A percentile compares a stretch with the other conserved stretches of the same genome.
These are phyloP conservation scores for Tuberolachnus salignus DNA, from an alignment of 2,888 invertebrate genomes.

Conservation along the genomic window DNA sequence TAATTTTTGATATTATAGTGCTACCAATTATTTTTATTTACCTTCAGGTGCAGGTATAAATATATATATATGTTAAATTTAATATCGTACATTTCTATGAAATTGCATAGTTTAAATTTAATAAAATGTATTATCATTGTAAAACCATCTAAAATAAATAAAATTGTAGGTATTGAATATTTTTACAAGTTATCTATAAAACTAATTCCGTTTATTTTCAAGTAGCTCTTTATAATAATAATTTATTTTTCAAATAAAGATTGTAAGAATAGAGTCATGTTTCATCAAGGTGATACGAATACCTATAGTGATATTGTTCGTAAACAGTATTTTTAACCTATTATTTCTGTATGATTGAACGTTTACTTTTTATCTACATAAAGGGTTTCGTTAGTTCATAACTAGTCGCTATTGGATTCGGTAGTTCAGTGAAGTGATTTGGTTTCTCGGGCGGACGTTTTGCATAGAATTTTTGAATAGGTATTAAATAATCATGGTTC, in stretches of 20 bases:
- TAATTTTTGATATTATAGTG: too few relatives aligned
- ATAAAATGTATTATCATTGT: background rate
- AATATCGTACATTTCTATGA: background rate
- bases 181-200: slow-evolving; percentile 19
- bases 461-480: background rate
- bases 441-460: slow-evolving; percentile 6
- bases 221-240: slow-evolving; percentile 27
- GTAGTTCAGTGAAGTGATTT: slow-evolving; percentile 50
- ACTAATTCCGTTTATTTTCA: background rate
- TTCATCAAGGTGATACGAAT: slow-evolving; percentile 41
- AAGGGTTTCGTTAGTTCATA: slow-evolving; percentile 48
- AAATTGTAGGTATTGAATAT: too few relatives aligned
- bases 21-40: too few relatives aligned
- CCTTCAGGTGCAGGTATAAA: too few relatives aligned
- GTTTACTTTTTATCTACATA: slow-evolving; percentile 35
- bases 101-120: background rate
- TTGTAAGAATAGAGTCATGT: slow-evolving; percentile 28
- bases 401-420: slow-evolving; percentile 41
- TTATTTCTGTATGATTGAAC: slow-evolving; percentile 26
- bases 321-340: slow-evolving; percentile 36
- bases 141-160: too few relatives aligned
- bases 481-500: slow-evolving; percentile 21
- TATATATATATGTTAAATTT: too few relatives aligned
- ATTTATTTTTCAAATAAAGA: slow-evolving; percentile 23
- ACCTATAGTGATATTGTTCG: slow-evolving; percentile 21